Evolutionary conservation across 2,888 invertebrate genomes (phyloP), one percentile per base, ranked within the genome.

Genomic region (Apodemia duryi): DNA sequence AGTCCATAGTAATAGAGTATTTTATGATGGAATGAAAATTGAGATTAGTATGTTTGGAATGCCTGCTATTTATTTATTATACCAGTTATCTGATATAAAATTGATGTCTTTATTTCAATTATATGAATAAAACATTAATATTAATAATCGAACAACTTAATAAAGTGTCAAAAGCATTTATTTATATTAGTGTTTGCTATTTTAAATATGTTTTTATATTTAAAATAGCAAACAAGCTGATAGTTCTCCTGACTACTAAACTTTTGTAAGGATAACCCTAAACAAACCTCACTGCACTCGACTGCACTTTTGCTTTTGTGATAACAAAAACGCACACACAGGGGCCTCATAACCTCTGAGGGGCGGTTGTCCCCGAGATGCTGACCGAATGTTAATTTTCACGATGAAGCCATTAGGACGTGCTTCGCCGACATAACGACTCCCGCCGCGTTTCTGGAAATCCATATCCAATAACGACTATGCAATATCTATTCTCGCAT

Each of bases 351-450:
- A 46, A 13, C 11, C 11, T 46, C 13, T 4, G 71, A 68, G 72
- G 70, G 69, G 69, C 68, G 66, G 69, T 64, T 68, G 69, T 67
- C 70, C 72, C 69, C 68, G 69, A 77, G 84, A 85, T 84, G 88
- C 86, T 84, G 83, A 69, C 78, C 84, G 89, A 88, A 90, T 90
- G 84, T 88, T 88, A 88, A 90, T 90, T 85, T 86, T 76, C 82
- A 84, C 88, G 83, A 89, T 88, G 86, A 85, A 88, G 88, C 85
- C 87, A 89, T 90, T 84, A 73, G 82, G 75, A 89, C 89, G 90
- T 88, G 89, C 80, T 73, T 70, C 75, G 86, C 72, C 76, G 76
- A 70, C 80, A 73, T 81, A 88, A 88, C 82, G 84, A 89, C 77
- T 78, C 72, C 71, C 77, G 75, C 76, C 75, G 79, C 79, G 84